Evolutionary conservation across 2,888 invertebrate genomes (phyloP).

Genomic region (Leucophenga montana): DNA sequence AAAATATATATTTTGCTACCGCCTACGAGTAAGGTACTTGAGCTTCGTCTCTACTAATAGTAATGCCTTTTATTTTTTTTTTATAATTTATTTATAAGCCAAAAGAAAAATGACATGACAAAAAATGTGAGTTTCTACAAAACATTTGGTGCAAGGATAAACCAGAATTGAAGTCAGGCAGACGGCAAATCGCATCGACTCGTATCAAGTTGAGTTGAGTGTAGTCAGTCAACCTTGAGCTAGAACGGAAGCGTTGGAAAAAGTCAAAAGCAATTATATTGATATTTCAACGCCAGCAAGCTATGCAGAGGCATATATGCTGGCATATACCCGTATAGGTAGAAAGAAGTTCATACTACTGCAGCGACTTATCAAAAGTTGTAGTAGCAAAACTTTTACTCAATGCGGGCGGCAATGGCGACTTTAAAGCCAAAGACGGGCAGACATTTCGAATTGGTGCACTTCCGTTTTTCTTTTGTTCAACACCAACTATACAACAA

Average conservation of each 20-base stretch:
- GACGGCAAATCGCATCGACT: not conserved
- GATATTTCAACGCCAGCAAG: not conserved
- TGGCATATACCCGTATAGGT: slow-evolving; percentile 3
- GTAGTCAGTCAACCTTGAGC: slow-evolving; percentile 18
- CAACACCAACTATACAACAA: not conserved
- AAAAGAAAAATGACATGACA: not conserved
- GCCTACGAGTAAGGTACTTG: no score
- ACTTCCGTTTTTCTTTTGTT: slow-evolving; percentile 20
- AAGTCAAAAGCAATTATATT: slow-evolving; percentile 22
- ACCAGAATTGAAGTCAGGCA: not conserved
- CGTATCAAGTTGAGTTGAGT: not conserved
- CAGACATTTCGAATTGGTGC: slow-evolving; percentile 14
- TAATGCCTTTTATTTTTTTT: not conserved
- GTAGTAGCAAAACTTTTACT: not conserved
- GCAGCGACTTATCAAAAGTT: not conserved
- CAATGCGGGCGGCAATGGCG: slow-evolving; percentile 9
- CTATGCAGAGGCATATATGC: not conserved
- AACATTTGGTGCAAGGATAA: slow-evolving; percentile 18
- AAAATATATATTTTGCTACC: no score
- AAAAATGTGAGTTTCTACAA: slow-evolving; percentile 2
- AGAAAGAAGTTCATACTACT: slow-evolving; percentile 3
- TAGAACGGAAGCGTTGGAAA: slow-evolving; percentile 21
- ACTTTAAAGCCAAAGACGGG: not conserved
- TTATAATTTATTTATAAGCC: not conserved
- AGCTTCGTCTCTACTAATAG: no score